These are phyloP conservation scores for Meloidogyne exigua DNA, from an alignment of 1,140 invertebrate genomes.

Conservation along the genomic window DNA sequence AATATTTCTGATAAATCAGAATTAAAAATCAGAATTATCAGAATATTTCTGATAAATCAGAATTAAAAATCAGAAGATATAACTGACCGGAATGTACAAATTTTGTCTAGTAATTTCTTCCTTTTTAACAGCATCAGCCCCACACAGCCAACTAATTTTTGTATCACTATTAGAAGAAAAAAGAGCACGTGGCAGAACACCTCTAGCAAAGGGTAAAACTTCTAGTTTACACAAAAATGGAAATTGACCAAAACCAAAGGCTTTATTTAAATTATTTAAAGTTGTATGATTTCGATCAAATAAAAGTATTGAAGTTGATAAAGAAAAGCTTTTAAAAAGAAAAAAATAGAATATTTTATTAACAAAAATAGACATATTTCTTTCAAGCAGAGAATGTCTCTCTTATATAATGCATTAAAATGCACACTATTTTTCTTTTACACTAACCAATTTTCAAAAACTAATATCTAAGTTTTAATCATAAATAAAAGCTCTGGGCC, in stretches of 20 bases:
- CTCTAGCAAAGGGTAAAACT: conserved; percentile 44
- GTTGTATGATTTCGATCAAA: conserved; percentile 47
- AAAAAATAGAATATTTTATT: no score
- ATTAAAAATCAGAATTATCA: no score
- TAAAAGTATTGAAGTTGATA: conserved; percentile 33
- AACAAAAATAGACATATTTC: no score
- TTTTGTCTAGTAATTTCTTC: conserved; percentile 27
- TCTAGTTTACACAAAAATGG: conserved; percentile 48
- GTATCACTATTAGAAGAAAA: conserved; percentile 32
- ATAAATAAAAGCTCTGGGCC: no score
- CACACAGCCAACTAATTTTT: conserved; percentile 40
- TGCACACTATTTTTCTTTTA: no score
- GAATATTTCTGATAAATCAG: neutral
- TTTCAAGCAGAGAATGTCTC: neutral
- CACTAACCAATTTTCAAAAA: no score
- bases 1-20: neutral
- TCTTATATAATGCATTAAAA: no score
- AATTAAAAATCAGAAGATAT: no score
- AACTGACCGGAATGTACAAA: conserved; percentile 39
- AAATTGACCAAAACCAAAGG: conserved; percentile 4
- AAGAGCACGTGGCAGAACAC: conserved; percentile 23
- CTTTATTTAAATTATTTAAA: conserved; percentile 22
- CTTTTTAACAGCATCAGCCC: conserved; percentile 18
- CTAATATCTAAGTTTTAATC: no score
- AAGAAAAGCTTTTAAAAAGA: conserved; percentile 32